Conservation (phyloP, 2,113 vertebrate genomes). For the Callocephalon fimbriatum region DNA sequence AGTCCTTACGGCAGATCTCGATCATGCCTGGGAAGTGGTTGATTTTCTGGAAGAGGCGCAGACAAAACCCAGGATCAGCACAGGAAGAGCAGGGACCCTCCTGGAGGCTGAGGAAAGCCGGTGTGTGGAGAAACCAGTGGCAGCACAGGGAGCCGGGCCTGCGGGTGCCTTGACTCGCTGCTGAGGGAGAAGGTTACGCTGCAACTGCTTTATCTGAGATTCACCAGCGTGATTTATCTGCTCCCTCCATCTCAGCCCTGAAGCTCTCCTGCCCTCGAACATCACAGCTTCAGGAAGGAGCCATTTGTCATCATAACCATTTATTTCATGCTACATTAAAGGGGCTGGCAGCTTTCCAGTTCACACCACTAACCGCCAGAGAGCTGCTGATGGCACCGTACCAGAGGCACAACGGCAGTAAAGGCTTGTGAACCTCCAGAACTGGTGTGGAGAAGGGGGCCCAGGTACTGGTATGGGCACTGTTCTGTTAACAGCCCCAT, state of each 20-base stretch:
- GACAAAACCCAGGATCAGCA: background rate
- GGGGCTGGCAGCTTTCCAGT: background rate
- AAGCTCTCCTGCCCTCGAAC: background rate
- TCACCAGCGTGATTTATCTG: background rate
- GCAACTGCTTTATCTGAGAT: background rate
- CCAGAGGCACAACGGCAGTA: background rate
- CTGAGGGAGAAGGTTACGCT: background rate
- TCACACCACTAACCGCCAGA: background rate
- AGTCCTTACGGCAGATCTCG: constrained; percentile 82
- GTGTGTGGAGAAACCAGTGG: fast-evolving
- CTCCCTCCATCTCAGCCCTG: background rate
- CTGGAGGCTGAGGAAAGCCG: fast-evolving
- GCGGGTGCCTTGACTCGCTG: background rate
- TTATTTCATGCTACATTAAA: background rate
- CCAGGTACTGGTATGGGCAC: background rate
- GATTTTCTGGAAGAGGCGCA: constrained; percentile 77
- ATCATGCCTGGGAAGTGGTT: constrained; percentile 85
- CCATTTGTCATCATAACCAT: background rate
- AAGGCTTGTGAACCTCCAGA: background rate
- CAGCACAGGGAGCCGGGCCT: background rate
- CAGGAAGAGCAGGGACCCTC: background rate
- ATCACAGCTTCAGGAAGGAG: background rate
- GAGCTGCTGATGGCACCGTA: background rate
- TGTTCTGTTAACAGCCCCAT: fast-evolving
- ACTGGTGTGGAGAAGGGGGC: background rate